These are phyloP conservation scores for Silvanus unidentatus DNA, from an alignment of 2,888 invertebrate species.

Conservation along the genomic window DNA sequence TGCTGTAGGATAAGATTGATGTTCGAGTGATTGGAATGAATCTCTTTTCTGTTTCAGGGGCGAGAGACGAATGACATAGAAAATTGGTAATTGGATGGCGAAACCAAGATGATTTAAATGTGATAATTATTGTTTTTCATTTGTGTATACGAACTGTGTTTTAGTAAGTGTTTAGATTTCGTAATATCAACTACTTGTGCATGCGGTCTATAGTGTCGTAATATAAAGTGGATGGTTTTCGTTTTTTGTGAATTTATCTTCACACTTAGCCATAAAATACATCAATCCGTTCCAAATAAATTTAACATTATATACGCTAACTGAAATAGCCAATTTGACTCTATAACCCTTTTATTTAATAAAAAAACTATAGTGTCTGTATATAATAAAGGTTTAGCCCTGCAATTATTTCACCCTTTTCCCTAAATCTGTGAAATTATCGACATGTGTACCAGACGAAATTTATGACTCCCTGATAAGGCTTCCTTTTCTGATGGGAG, in stretches of 20 bases:
- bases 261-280: neutral
- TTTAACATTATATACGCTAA: slow-evolving; percentile 26
- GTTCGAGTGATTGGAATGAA: neutral
- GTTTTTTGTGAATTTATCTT: neutral
- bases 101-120: neutral
- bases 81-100: slow-evolving; percentile 4
- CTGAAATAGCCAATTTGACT: too few relatives aligned
- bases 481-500: neutral
- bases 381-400: too few relatives aligned
- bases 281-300: slow-evolving; percentile 22
- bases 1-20: too few relatives aligned
- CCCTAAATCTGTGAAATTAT: slow-evolving; percentile 34
- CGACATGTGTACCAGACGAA: slow-evolving; percentile 35
- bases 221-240: neutral
- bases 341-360: slow-evolving; percentile 32
- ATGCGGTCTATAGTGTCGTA: too few relatives aligned
- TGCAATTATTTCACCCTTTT: slow-evolving; percentile 32
- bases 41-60: slow-evolving; percentile 30
- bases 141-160: too few relatives aligned
- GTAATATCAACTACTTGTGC: too few relatives aligned
- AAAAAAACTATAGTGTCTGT: slow-evolving; percentile 27
- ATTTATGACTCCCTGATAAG: slow-evolving; percentile 30
- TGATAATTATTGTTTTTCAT: neutral
- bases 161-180: neutral
- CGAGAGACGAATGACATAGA: slow-evolving; percentile 41